Evolutionary conservation across 2,797 vertebrate species (phyloP).

Genomic region (Discoglossus pictus): DNA sequence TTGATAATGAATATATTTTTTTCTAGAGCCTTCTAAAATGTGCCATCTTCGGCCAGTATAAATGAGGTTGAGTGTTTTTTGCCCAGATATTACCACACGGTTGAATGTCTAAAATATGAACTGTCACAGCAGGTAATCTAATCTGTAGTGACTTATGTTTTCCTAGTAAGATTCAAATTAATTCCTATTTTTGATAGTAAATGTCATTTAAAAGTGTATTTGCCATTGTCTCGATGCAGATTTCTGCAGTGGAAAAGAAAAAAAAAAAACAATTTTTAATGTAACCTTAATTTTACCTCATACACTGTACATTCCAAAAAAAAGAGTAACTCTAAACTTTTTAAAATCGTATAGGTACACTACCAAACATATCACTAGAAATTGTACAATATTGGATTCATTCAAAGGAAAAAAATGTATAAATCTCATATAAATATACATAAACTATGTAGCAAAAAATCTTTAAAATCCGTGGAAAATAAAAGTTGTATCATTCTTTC

Average conservation of each 20-base stretch:
- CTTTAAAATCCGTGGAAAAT: slow-evolving; percentile 95
- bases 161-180: slow-evolving; percentile 78
- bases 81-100: slow-evolving; percentile 75
- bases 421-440: slow-evolving; percentile 89
- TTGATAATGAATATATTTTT: slow-evolving; percentile 61
- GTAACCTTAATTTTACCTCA: slow-evolving; percentile 99
- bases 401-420: slow-evolving; percentile 83
- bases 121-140: slow-evolving; percentile 61
- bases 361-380: slow-evolving; percentile 97
- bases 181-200: slow-evolving; percentile 90
- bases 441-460: slow-evolving; percentile 92
- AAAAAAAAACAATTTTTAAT: slow-evolving; percentile 86
- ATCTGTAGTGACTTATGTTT: slow-evolving; percentile 72
- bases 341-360: slow-evolving; percentile 86
- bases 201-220: slow-evolving; percentile 91
- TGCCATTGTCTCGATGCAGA: slow-evolving; percentile 85
- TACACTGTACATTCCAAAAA: slow-evolving; percentile 98
- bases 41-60: slow-evolving; percentile 75
- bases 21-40: slow-evolving; percentile 72
- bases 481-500: slow-evolving; percentile 97
- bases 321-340: slow-evolving; percentile 76
- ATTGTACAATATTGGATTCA: slow-evolving; percentile 78
- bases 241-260: slow-evolving; percentile 73
- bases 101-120: slow-evolving; percentile 75
- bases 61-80: slow-evolving; percentile 70